These are phyloP conservation scores for Lacanobia oleracea DNA, from an alignment of 2,888 invertebrate genomes.

Conservation along the genomic window DNA sequence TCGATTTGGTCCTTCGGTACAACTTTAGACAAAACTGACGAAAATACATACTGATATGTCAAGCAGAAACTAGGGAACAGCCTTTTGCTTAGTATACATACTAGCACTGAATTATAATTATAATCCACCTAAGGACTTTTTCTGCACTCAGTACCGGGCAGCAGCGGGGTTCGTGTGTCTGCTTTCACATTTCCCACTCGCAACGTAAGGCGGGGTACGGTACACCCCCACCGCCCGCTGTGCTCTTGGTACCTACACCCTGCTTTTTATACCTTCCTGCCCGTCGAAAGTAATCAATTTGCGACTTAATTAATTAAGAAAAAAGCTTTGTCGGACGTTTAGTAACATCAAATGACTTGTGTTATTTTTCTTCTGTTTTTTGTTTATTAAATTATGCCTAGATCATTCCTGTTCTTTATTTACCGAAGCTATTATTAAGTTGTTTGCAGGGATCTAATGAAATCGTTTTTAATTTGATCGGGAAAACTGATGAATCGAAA, in stretches of 20 bases:
- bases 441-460: constrained; percentile 29
- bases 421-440: constrained; percentile 28
- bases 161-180: constrained; percentile 90
- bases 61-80: too few relatives aligned
- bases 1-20: neutral
- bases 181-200: constrained; percentile 90
- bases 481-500: constrained; percentile 40
- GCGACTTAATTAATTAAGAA: constrained; percentile 90
- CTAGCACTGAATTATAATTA: neutral
- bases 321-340: constrained; percentile 77
- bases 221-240: constrained; percentile 82
- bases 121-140: constrained; percentile 60
- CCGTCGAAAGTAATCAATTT: constrained; percentile 90
- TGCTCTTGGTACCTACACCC: constrained; percentile 86
- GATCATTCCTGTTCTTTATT: constrained; percentile 43
- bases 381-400: constrained; percentile 56
- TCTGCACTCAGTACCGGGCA: constrained; percentile 82
- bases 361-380: constrained; percentile 61
- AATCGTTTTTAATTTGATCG: constrained; percentile 37
- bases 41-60: too few relatives aligned
- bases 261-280: constrained; percentile 88
- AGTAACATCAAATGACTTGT: constrained; percentile 69
- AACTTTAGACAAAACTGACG: neutral
- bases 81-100: neutral
- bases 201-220: constrained; percentile 85